Evolutionary conservation across 1,140 invertebrate species (phyloP), one percentile per base, ranked within the genome.

Genomic region (Diuraphis noxia): DNA sequence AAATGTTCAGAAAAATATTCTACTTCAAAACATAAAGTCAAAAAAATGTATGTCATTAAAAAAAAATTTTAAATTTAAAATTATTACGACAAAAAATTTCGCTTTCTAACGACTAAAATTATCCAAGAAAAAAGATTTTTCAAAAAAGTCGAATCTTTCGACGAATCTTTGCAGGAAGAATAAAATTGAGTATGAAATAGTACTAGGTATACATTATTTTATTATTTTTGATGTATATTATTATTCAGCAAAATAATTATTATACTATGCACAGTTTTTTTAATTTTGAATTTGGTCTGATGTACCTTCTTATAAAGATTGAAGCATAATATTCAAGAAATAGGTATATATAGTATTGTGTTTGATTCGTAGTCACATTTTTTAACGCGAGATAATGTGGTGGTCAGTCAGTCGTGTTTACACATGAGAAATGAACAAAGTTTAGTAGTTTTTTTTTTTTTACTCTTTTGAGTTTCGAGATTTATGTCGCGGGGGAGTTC

Each of bases 401-500:
- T 88, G 52, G 38, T 88, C 36, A 79, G n/a, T 72, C 19, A 88
- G 40, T 63, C 49, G 49, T 88, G 52, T 63, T 88, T 88, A 88
- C 52, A 63, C 19, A n/a, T n/a, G 52, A 63, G 86, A 63, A 88
- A 88, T 88, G 36, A 63, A 63, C 49, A 88, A 88, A 63, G 86
- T 88, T 88, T 40, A 40, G 9, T 72, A 9, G n/a, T 79, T 79
- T 89, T 89, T 89, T 41, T 89, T 41, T 88, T 89, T 77, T 77
- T 79, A 41, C 43, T 52, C 34, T 79, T 91, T 91, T 63, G 40
- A 81, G 89, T 91, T 91, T 17, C 34, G 88, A 91, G 89, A 91
- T 91, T 91, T 91, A 91, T 91, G 40, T 91, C 43, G 89, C 77
- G 25, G 25, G 89, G 77, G 41, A 91, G 89, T 77, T 41, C 23